phyloP scores from a whole-genome alignment of 2,797 vertebrate genomes.

The Enteromius unitaeniatus region DNA sequence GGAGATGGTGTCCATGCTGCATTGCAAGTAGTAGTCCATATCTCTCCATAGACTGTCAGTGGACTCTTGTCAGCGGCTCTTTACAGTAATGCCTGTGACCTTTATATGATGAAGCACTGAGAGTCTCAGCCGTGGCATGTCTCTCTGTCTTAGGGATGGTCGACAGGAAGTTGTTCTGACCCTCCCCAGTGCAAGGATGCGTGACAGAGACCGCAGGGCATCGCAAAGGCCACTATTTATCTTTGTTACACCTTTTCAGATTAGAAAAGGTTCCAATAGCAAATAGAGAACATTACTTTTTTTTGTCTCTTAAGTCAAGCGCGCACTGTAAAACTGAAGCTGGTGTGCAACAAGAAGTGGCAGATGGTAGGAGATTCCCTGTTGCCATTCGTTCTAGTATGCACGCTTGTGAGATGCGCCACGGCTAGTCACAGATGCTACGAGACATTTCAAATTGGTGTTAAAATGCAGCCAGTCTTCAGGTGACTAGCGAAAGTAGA shows the following conservation, averaged over 20 bases:
- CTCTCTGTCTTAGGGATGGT: slow-evolving; percentile 75
- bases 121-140: slow-evolving; percentile 69
- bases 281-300: slow-evolving; percentile 22
- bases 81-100: slow-evolving; percentile 72
- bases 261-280: slow-evolving; percentile 40
- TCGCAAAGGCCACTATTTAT: slow-evolving; percentile 75
- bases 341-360: background rate
- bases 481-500: background rate
- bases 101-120: slow-evolving; percentile 76
- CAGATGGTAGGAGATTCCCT: background rate
- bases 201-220: slow-evolving; percentile 67
- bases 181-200: slow-evolving; percentile 67
- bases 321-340: background rate
- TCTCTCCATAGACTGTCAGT: slow-evolving; percentile 55
- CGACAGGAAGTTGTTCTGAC: slow-evolving; percentile 67
- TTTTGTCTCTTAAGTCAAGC: background rate
- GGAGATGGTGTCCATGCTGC: slow-evolving; percentile 29
- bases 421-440: background rate
- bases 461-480: background rate
- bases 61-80: slow-evolving; percentile 65
- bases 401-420: background rate
- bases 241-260: slow-evolving; percentile 73
- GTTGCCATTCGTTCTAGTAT: slow-evolving; percentile 1
- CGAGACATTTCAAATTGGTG: background rate
- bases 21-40: slow-evolving; percentile 59